Evolutionary conservation across 1,140 invertebrate genomes (phyloP), one percentile per base, ranked within the genome.

Genomic region (Meteorus sp.): DNA sequence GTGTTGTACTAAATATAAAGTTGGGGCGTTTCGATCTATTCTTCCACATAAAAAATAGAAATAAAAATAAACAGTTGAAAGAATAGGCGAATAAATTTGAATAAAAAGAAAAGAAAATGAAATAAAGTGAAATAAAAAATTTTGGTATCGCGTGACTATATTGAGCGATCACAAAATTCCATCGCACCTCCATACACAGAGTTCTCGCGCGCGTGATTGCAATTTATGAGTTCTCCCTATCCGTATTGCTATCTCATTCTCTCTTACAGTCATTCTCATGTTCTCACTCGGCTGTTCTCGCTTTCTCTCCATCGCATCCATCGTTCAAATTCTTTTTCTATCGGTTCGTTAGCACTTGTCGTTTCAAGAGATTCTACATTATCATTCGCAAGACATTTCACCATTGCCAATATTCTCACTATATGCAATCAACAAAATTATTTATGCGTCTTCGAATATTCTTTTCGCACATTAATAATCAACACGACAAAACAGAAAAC

Each of bases 191-290:
- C 3, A 22, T 4, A 47, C n/a, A 47, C 15, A 25, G 27, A 25
- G 7, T n/a, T 33, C 39, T 22, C 25, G 27, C 41, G 15, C 54
- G 17, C 61, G 57, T 72, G 65, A 73, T 72, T 72, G 62, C 70
- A 62, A 73, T 73, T 73, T 73, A 73, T 72, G 67, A 63, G 29
- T 47, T 47, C 31, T 19, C 33, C n/a, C n/a, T n/a, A n/a, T n/a
- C n/a, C n/a, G n/a, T n/a, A n/a, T n/a, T n/a, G n/a, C n/a, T n/a
- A n/a, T n/a, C n/a, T n/a, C n/a, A n/a, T n/a, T n/a, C n/a, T n/a
- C n/a, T n/a, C n/a, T n/a, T n/a, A n/a, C n/a, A n/a, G n/a, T n/a
- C n/a, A n/a, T n/a, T n/a, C n/a, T n/a, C n/a, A n/a, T n/a, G n/a
- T n/a, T n/a, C n/a, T n/a, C n/a, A n/a, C n/a, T n/a, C n/a, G n/a